phyloP scores from a whole-genome alignment of 1,140 invertebrate species.

The Platyscapa corneri region DNA sequence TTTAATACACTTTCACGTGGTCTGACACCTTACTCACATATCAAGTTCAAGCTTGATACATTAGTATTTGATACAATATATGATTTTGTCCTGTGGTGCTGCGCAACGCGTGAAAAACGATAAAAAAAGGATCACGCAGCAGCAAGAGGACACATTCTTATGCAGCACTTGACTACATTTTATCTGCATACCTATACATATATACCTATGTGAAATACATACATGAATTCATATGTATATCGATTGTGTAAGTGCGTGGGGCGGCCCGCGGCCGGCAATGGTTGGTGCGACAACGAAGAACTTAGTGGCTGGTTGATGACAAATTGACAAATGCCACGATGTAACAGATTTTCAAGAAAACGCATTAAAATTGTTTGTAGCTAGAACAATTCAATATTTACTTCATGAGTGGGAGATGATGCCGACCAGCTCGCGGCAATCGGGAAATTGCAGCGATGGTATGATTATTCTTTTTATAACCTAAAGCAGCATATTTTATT shows the following conservation, averaged over 20 bases:
- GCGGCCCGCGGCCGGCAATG: conserved; percentile 7
- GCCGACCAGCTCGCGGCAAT: conserved; percentile 68
- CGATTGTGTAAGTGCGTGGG: neutral
- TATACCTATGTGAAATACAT: no score
- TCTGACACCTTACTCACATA: no score
- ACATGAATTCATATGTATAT: neutral
- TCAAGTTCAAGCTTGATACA: no score
- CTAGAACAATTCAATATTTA: neutral
- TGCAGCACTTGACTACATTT: no score
- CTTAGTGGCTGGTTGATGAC: neutral
- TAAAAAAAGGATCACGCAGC: neutral
- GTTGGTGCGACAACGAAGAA: neutral
- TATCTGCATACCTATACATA: neutral
- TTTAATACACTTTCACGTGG: neutral
- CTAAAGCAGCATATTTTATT: neutral
- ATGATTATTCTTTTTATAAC: conserved; percentile 49
- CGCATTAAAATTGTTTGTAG: neutral
- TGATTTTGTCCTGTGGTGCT: no score
- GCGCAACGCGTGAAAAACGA: neutral
- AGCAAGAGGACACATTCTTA: no score
- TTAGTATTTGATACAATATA: no score
- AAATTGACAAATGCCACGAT: conserved; percentile 31
- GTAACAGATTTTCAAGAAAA: conserved; percentile 15
- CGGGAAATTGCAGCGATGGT: conserved; percentile 68
- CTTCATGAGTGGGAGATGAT: conserved; percentile 68